Conservation (phyloP, 1,140 invertebrate genomes). For the Mylabris phalerata region DNA sequence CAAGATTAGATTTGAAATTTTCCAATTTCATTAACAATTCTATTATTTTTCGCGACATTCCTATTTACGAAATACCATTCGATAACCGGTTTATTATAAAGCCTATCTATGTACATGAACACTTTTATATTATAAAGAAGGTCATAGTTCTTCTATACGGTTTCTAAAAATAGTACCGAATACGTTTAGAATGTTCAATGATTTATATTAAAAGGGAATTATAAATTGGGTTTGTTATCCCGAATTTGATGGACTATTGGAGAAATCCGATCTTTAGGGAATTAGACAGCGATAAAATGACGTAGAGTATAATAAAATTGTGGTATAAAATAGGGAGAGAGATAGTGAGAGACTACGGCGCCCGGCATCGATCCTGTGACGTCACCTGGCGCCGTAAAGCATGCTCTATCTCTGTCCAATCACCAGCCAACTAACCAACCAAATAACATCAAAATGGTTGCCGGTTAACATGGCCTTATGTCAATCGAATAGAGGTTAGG, state of each 20-base stretch:
- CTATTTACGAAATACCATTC: conserved; percentile 4
- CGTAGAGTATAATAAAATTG: too few relatives aligned
- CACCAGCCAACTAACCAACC: background rate
- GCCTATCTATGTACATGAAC: too few relatives aligned
- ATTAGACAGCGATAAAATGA: too few relatives aligned
- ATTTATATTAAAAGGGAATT: conserved; percentile 5
- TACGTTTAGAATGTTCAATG: conserved; percentile 7
- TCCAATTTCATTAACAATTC: too few relatives aligned
- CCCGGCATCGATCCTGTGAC: conserved; percentile 31
- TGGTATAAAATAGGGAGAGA: too few relatives aligned
- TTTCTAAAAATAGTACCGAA: conserved; percentile 27
- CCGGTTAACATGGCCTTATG: conserved; percentile 20
- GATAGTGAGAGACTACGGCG: too few relatives aligned
- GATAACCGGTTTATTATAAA: conserved; percentile 26
- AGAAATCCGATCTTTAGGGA: too few relatives aligned
- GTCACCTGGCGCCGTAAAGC: conserved; percentile 15
- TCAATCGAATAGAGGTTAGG: conserved; percentile 30
- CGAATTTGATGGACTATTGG: background rate
- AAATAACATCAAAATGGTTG: conserved; percentile 32
- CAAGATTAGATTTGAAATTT: too few relatives aligned
- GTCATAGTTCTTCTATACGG: conserved; percentile 27
- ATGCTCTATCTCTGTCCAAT: conserved; percentile 11
- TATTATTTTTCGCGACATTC: too few relatives aligned
- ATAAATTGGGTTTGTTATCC: conserved; percentile 1
- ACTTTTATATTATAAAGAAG: conserved; percentile 11